Percentiles rank a stretch among this genome's conserved stretches.
These are phyloP conservation scores for Calypte anna DNA, from an alignment of 2,113 vertebrate genomes.

Conservation along the genomic window DNA sequence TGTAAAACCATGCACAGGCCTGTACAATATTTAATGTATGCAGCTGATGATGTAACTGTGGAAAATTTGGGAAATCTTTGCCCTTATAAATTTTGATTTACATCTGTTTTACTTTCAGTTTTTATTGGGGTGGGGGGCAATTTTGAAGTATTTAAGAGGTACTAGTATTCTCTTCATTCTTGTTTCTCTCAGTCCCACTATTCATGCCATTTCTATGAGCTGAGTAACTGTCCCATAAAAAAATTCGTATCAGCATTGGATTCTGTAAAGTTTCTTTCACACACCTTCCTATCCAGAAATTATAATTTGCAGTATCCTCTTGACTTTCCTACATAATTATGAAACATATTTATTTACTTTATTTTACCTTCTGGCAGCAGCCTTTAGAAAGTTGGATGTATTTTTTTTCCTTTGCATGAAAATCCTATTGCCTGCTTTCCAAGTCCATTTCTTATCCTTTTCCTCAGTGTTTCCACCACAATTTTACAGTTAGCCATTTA, in stretches of 20 bases:
- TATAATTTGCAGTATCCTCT: neutral
- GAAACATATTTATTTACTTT: conserved; percentile 27
- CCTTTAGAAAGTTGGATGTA: neutral
- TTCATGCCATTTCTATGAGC: neutral
- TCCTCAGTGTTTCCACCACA: conserved; percentile 28
- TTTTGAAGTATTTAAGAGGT: neutral
- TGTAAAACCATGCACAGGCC: neutral
- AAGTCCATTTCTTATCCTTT: conserved; percentile 43
- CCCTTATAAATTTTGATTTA: neutral
- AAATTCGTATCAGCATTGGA: neutral
- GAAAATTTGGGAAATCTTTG: neutral
- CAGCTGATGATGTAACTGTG: neutral
- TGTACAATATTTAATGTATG: neutral
- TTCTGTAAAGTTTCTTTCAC: conserved; percentile 5
- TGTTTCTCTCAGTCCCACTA: neutral
- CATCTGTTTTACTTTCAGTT: neutral
- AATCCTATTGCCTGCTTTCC: neutral
- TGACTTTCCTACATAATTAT: neutral
- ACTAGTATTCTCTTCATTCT: conserved; percentile 26
- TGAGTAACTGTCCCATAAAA: neutral
- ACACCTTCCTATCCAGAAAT: neutral
- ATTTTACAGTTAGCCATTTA: conserved; percentile 65
- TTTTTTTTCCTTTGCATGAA: neutral
- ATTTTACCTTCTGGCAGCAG: conserved; percentile 4
- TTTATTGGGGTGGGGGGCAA: neutral